Evolutionary conservation across 1,140 invertebrate species (phyloP), one percentile per base, ranked within the genome.

Genomic region (Drosophila triauraria): DNA sequence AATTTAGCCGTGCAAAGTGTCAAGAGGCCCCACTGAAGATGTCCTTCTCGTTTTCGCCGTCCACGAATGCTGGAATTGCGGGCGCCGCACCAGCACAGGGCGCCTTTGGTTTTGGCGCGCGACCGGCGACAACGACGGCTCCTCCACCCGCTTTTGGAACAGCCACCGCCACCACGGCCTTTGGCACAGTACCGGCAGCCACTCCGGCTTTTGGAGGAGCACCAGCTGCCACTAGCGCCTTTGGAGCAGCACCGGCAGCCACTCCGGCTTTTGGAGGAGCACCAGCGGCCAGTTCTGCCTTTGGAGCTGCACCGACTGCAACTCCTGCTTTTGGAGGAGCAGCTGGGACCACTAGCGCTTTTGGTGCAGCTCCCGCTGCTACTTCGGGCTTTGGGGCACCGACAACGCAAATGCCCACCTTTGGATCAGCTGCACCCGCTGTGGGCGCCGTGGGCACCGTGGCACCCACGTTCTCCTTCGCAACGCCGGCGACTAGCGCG

Each of bases 31-130:
- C 20, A 8, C 40, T 9, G 1, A 57, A 53, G 25, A 92, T 92
- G 91, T 92, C 91, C 3, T 92, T 91, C 58, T 81, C 82, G 4
- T 91, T 93, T 27, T 64, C 82, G 42, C 78, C 91, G 23, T 70
- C 68, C 25, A 76, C 78, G 8, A 84, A 75, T 35, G 12, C 74
- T 10, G 75, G 65, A 10, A 17, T 87, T 3, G 80, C 63, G 15
- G 83, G 63, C 27, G 51, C 82, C 17, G 59, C 77, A 0, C 57
- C 90, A 5, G 68, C 72, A 30, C 10, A 64, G 25, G 69, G 72
- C 10, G 65, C 17, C 2, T 91, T 91, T n/a, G 76, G 59, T 78
- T 92, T 92, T 90, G 88, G 91, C 62, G 82, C 82, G 75, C 75
- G 78, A 44, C 64, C 84, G 2, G 40, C 76, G 42, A 71, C 78